phyloP scores from a whole-genome alignment of 2,888 invertebrate species.

The Tiliacea citrago region DNA sequence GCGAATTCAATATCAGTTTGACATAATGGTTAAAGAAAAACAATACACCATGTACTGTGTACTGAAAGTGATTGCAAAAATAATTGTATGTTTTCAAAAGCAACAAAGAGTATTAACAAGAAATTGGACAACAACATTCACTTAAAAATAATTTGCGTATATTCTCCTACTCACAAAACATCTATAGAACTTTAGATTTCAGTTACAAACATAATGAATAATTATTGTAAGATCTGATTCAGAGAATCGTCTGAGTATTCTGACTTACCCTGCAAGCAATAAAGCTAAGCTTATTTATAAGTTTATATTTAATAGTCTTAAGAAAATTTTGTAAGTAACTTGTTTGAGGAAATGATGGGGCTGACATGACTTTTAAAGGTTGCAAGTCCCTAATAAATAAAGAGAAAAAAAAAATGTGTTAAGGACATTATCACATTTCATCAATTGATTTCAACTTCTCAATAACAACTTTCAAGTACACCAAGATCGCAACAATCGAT shows the following conservation, averaged over 20 bases:
- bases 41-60: too few relatives aligned
- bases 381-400: too few relatives aligned
- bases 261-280: too few relatives aligned
- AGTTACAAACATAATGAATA: background rate
- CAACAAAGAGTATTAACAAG: background rate
- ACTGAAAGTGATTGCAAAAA: background rate
- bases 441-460: background rate
- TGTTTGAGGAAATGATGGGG: too few relatives aligned
- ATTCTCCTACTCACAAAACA: background rate
- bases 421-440: background rate
- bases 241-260: background rate
- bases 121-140: background rate
- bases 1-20: background rate
- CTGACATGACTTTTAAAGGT: too few relatives aligned
- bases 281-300: too few relatives aligned
- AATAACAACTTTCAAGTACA: background rate
- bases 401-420: too few relatives aligned
- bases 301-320: too few relatives aligned
- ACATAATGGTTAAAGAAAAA: background rate
- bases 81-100: too few relatives aligned
- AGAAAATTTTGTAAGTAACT: too few relatives aligned
- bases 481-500: conserved; percentile 18
- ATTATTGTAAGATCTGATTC: background rate
- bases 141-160: background rate
- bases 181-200: too few relatives aligned